Evolutionary conservation across 2,797 vertebrate genomes (phyloP), one percentile per base, ranked within the genome.

Genomic region (Molossus molossus): DNA sequence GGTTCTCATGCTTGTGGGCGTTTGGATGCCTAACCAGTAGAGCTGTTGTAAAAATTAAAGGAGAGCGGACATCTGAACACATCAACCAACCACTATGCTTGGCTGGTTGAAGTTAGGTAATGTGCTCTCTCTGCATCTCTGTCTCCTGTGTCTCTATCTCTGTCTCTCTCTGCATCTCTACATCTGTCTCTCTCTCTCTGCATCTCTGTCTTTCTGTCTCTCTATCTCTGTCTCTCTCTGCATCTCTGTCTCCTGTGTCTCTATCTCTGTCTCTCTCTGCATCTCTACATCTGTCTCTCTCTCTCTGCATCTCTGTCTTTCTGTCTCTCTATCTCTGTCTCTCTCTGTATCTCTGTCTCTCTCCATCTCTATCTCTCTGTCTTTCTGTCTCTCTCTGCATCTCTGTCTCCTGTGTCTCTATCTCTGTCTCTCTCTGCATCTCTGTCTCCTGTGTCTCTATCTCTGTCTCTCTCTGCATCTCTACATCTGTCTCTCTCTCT

Each of bases 21-120:
- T 80, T 88, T 87, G 91, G 45, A 79, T 88, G 62, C 18, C 40
- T 72, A 90, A 60, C 6, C 37, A 72, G n/a, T 45, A 91, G 76
- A 84, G 50, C 53, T 83, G 91, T 14, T 93, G 27, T 69, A 82
- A 81, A 80, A 72, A 72, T 92, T 20, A 79, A 72, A 82, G 64
- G 67, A 62, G 37, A 29, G 17, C 77, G 69, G 20, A 5, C 82
- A 65, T 64, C 40, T 62, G 73, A 93, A 67, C 40, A n/a, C 29
- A 25, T 8, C 82, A 92, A 11, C 45, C 82, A 92, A 11, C 45
- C 29, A 2, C 40, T 25, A 12, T 45, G 29, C 55, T 18, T 87
- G 55, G 29, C 13, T 55, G 5, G 2, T 4, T 37, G 37, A 73
- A 65, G 9, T 88, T 64, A 58, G 77, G 73, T 58, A 75, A 72